These are phyloP conservation scores for Hemichromis elongatus DNA, from an alignment of 2,113 vertebrate species.

Conservation along the genomic window DNA sequence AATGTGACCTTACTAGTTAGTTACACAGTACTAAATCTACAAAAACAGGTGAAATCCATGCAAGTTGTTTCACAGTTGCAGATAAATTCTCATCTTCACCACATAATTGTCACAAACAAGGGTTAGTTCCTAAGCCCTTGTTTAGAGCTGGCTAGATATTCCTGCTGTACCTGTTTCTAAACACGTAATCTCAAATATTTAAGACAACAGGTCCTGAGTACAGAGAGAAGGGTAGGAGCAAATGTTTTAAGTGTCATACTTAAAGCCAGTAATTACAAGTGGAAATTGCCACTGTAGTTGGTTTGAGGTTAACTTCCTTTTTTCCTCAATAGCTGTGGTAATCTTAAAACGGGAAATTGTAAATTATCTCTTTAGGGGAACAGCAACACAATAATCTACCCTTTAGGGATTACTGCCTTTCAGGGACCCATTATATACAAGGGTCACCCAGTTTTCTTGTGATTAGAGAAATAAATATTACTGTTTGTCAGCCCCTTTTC, in stretches of 20 bases:
- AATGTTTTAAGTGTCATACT: background rate
- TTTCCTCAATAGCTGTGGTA: background rate
- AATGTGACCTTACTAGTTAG: background rate
- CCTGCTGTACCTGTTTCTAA: conserved; percentile 15
- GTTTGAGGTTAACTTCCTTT: conserved; percentile 12
- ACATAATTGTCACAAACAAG: background rate
- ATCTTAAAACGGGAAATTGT: conserved; percentile 20
- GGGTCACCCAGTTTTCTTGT: background rate
- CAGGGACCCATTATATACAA: background rate
- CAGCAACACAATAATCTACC: background rate
- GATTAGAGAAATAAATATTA: background rate
- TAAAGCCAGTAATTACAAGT: conserved; percentile 8
- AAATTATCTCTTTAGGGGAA: background rate
- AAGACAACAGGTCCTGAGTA: background rate
- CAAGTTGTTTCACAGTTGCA: background rate
- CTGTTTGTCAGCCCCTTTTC: background rate
- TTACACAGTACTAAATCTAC: background rate
- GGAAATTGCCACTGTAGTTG: background rate
- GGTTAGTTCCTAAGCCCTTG: background rate
- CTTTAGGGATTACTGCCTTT: background rate
- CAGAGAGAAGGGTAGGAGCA: background rate
- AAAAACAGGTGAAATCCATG: background rate
- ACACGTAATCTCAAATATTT: background rate
- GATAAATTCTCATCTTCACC: background rate
- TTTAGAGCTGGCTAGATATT: background rate